Evolutionary conservation across 1,140 invertebrate genomes (phyloP).

Genomic region (Anagrus nilaparvatae): DNA sequence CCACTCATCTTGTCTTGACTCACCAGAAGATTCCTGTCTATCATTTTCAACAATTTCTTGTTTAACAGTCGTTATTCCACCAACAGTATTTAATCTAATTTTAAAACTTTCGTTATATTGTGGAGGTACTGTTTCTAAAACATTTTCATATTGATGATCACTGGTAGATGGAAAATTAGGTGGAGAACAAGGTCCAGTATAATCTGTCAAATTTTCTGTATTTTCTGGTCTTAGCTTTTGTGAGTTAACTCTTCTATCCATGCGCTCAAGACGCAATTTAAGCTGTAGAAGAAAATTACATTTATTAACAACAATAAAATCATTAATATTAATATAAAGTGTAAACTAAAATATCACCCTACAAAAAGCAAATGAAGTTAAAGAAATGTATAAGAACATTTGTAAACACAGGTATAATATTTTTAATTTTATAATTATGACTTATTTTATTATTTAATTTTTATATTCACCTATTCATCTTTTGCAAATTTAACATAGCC

Average conservation of each 20-base stretch:
- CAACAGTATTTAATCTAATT: slow-evolving; percentile 37
- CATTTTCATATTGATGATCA: slow-evolving; percentile 25
- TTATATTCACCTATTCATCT: too few relatives aligned
- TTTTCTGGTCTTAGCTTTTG: slow-evolving; percentile 36
- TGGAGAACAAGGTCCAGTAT: slow-evolving; percentile 30
- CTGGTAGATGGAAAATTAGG: slow-evolving; percentile 32
- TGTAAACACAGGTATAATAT: too few relatives aligned
- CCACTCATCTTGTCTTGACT: slow-evolving; percentile 33
- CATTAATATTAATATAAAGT: too few relatives aligned
- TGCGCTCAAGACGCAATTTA: slow-evolving; percentile 44
- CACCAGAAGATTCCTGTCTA: slow-evolving; percentile 25
- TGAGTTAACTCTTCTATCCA: slow-evolving; percentile 43
- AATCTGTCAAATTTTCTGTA: slow-evolving; percentile 33
- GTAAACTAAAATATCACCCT: too few relatives aligned
- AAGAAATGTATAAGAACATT: too few relatives aligned
- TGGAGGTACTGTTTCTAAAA: slow-evolving; percentile 27
- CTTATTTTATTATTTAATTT: too few relatives aligned
- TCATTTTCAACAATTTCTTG: slow-evolving; percentile 29
- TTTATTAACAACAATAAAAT: too few relatives aligned
- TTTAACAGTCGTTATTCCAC: slow-evolving; percentile 37
- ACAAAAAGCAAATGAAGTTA: too few relatives aligned
- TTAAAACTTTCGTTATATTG: slow-evolving; percentile 38
- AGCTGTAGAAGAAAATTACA: slow-evolving; percentile 36
- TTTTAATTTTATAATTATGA: too few relatives aligned
- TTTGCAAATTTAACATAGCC: too few relatives aligned